phyloP scores from a whole-genome alignment of 1,140 invertebrate species.

The Adelges cooleyi region DNA sequence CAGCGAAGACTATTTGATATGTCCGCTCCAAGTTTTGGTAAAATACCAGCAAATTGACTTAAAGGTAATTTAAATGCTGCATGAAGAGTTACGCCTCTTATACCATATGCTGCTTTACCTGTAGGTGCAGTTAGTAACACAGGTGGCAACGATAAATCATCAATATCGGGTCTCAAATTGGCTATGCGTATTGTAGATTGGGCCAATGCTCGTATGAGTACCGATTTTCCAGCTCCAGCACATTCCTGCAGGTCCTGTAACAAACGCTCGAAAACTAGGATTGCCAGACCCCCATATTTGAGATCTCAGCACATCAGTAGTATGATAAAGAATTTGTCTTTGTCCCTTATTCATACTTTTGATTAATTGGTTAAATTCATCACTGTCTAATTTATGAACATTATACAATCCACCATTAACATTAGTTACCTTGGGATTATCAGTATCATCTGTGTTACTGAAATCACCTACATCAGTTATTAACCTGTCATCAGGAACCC shows the following conservation, averaged over 20 bases:
- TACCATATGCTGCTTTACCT: conserved; percentile 11
- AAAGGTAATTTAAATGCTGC: conserved; percentile 3
- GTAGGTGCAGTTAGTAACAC: conserved; percentile 9
- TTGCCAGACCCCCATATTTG: not conserved
- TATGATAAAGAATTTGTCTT: not conserved
- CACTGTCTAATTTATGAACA: not conserved
- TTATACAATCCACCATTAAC: not conserved
- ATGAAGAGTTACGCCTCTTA: conserved; percentile 13
- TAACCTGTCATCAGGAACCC: not conserved
- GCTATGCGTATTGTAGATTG: not conserved
- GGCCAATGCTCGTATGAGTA: not conserved
- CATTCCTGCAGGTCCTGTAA: not conserved
- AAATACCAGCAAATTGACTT: not conserved
- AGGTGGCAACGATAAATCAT: not conserved
- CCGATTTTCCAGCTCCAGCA: conserved; percentile 9
- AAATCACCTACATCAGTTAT: not conserved
- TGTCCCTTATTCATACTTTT: not conserved
- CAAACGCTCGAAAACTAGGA: not conserved
- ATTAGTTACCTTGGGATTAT: not conserved
- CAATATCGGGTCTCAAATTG: not conserved
- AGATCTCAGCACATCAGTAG: not conserved
- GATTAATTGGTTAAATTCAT: not conserved
- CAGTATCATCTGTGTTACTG: not conserved
- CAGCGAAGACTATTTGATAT: conserved; percentile 33
- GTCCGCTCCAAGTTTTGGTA: conserved; percentile 25